phyloP scores from a whole-genome alignment of 2,888 invertebrate species.

The Stegophylla sp. region DNA sequence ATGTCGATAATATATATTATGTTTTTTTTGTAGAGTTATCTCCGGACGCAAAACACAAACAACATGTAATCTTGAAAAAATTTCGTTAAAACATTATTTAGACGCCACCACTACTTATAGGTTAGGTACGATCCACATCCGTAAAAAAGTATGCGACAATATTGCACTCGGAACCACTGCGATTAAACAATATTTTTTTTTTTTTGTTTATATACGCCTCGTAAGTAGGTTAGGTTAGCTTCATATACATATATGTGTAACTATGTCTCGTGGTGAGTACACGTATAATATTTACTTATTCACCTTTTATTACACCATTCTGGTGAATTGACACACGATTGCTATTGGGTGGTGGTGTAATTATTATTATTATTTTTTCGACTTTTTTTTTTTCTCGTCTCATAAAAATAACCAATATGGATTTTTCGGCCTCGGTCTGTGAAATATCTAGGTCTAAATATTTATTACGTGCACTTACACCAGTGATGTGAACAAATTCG shows the following conservation, averaged over 20 bases:
- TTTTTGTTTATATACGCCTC: neutral
- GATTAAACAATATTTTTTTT: neutral
- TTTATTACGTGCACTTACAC: conserved; percentile 19
- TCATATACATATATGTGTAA: neutral
- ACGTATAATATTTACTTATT: neutral
- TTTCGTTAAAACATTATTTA: no score
- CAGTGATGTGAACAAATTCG: conserved; percentile 39
- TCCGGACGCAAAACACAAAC: neutral
- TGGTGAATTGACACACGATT: conserved; percentile 29
- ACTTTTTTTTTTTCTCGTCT: neutral
- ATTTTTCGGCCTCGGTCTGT: conserved; percentile 29
- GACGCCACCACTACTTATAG: no score
- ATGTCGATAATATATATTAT: no score
- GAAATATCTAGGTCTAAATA: conserved; percentile 32
- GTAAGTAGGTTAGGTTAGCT: conserved; percentile 14
- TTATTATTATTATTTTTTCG: conserved; percentile 6
- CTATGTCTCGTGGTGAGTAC: neutral
- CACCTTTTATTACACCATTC: neutral
- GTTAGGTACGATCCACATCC: no score
- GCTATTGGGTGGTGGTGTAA: neutral
- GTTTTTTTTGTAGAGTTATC: neutral
- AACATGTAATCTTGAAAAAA: no score
- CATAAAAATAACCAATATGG: conserved; percentile 13
- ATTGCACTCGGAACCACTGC: neutral
- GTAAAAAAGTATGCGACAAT: no score